Evolutionary conservation across 1,140 invertebrate species (phyloP), one percentile per base, ranked within the genome.

Genomic region (Hermetia illucens): DNA sequence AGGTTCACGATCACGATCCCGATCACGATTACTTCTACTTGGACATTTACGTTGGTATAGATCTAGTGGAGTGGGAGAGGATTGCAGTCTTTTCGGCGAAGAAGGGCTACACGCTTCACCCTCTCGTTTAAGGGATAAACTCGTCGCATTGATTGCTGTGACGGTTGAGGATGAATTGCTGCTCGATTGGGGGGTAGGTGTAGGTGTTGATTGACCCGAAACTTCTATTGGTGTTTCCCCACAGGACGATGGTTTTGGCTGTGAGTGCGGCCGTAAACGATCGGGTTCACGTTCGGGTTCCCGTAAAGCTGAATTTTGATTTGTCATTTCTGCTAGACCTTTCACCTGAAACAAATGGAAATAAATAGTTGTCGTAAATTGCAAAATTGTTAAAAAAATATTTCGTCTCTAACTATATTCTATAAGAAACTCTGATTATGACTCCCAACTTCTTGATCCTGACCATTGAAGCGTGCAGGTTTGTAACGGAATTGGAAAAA

Each of bases 311-410:
- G 69, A 68, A 53, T 76, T 79, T 60, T 81, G 68, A 58, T 81
- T 81, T 50, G 82, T 87, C 81, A 87, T 89, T 66, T 91, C 87
- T 61, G 86, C 84, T 52, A 93, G 69, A 53, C 88, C 87, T 66
- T 89, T 86, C 39, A 84, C 79, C 68, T 75, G 44, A 33, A 47
- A 52, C 39, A 32, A 21, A 39, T n/a, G 34, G 35, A 35, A 24
- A 39, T 21, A 34, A 24, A 16, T 34, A 18, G 13, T 34, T 21
- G 34, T 16, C 8, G 24, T 17, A 20, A 8, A 36, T n/a, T 13
- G 24, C 24, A 27, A 27, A 27, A 27, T 9, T 27, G 24, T 27
- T 13, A 27, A 8, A 27, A 13, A 27, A 27, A 27, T 27, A n/a
- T n/a, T n/a, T n/a, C n/a, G n/a, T n/a, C n/a, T n/a, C n/a, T n/a